A percentile compares a stretch with the other conserved stretches of the same genome.
These are phyloP conservation scores for Neoaliturus tenellus DNA, from an alignment of 2,888 invertebrate genomes.

Conservation along the genomic window DNA sequence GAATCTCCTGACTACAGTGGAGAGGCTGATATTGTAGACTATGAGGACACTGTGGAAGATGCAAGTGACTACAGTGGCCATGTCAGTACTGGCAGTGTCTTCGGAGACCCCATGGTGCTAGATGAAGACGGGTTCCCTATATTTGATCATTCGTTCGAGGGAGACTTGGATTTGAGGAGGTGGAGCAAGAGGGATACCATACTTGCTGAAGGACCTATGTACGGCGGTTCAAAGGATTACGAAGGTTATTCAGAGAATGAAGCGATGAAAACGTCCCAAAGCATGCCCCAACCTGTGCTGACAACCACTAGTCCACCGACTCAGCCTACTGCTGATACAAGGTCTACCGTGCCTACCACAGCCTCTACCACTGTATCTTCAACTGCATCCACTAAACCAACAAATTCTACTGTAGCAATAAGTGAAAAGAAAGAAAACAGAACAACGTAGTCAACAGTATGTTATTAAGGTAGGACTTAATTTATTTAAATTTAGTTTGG, in stretches of 20 bases:
- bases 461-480: neutral
- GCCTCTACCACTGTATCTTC: neutral
- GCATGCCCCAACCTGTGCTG: neutral
- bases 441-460: neutral
- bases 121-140: constrained; percentile 35
- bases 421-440: neutral
- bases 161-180: neutral
- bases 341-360: too few species aligned
- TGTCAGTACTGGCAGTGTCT: neutral
- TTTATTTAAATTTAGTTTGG: too few species aligned
- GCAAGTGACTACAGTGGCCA: neutral
- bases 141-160: neutral
- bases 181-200: constrained; percentile 24
- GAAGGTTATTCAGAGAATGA: neutral
- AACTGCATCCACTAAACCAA: neutral
- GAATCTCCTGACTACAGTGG: neutral
- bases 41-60: constrained; percentile 10
- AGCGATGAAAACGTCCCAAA: neutral
- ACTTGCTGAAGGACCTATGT: neutral
- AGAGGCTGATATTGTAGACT: neutral
- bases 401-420: neutral
- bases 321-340: too few species aligned
- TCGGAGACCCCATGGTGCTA: neutral
- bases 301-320: neutral
- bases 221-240: neutral